Conservation (phyloP, 1,140 invertebrate genomes). For the Scaptomyza montana region DNA sequence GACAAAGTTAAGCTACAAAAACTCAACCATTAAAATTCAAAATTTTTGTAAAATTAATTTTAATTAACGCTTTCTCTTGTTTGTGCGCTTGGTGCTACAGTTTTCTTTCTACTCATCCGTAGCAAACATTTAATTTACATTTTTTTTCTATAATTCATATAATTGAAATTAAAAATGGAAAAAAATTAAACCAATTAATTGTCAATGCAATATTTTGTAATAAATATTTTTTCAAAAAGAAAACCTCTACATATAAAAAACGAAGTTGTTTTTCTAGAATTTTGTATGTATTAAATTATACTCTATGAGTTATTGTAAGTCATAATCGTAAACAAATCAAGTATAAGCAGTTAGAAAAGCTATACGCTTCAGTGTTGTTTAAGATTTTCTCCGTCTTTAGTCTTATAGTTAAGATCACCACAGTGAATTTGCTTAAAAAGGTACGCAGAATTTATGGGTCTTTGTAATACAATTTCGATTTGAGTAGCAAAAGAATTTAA, state of each 20-base stretch:
- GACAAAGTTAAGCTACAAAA: constrained; percentile 55
- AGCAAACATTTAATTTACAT: constrained; percentile 53
- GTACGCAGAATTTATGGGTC: no score
- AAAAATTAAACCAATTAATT: constrained; percentile 63
- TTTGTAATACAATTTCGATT: no score
- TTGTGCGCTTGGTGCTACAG: constrained; percentile 28
- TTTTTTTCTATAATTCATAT: constrained; percentile 57
- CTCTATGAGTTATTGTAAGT: no score
- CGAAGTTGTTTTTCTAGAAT: neutral
- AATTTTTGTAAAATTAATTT: constrained; percentile 26
- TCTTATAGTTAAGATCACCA: no score
- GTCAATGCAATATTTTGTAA: constrained; percentile 80
- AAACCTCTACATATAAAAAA: constrained; percentile 16
- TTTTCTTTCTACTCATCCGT: constrained; percentile 56
- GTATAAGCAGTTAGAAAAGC: no score
- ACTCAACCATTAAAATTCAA: constrained; percentile 11
- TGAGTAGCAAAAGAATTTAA: no score
- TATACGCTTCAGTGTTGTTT: no score
- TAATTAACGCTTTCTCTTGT: constrained; percentile 19
- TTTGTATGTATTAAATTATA: no score
- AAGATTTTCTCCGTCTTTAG: no score
- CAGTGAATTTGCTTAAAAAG: no score
- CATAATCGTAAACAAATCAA: no score
- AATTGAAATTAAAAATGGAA: constrained; percentile 49
- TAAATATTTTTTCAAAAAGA: constrained; percentile 57